Base-by-base conservation (phyloP, 2,797 vertebrate genomes). In the Distichodus sexfasciatus region DNA sequence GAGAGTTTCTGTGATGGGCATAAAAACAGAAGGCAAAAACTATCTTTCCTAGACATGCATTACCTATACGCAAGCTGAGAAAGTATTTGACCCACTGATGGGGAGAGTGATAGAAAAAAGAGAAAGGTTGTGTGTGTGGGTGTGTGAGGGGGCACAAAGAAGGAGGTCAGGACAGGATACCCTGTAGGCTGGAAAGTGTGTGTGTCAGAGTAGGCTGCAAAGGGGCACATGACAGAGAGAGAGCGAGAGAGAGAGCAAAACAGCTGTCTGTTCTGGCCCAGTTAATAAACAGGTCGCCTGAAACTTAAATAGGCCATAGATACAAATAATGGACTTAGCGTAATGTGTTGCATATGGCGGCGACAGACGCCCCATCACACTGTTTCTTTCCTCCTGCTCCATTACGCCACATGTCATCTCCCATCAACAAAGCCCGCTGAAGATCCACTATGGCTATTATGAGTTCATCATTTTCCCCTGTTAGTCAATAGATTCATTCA, bases 251-350 rank as follows among this genome's bases (percentile, higher is more conserved):
- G 26, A 59, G n/a, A 57, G 40, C 19, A 48, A 55, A 70, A 46
- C 54, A 74, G 21, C 83, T 40, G 44, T 4, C 82, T 70, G 83
- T 84, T 86, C 85, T 86, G 82, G 83, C 50, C 65, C 43, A 51
- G 50, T 76, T 77, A 55, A 79, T 51, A 66, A 59, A 35, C 63
- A 60, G 63, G 60, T 51, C 61, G 36, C 26, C n/a, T 57, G 41
- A 57, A 63, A 62, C 70, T 71, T 61, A 68, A 82, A 61, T 36
- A 28, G 59, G 61, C 66, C 64, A 68, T 47, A 58, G 43, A 53
- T 71, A 75, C 66, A 72, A 76, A 76, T 76, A 67, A 79, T 35
- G 65, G 68, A 55, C 66, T 66, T 71, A 33, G 59, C 14, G 19
- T 75, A 73, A 75, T 72, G 28, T 51, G 66, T 63, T 72, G 55